Conservation (phyloP, 2,797 vertebrate genomes). For the Catharus ustulatus region DNA sequence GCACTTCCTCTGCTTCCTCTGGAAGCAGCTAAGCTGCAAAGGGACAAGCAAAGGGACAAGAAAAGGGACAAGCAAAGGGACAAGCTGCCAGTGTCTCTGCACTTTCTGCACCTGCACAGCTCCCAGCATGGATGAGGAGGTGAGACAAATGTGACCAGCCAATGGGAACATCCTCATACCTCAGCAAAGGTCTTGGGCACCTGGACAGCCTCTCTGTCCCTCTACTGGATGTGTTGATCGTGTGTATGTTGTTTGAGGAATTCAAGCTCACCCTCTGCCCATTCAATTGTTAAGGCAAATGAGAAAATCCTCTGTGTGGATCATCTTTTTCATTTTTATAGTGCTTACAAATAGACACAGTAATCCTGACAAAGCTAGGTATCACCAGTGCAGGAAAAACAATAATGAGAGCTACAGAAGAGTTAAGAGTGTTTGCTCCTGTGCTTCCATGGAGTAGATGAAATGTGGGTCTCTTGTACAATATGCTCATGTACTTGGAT, state of each 20-base stretch:
- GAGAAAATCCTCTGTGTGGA: neutral
- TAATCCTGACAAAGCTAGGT: neutral
- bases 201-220: neutral
- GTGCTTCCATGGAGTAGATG: neutral
- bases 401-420: neutral
- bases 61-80: neutral
- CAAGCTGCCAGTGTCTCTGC: neutral
- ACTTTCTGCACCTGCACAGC: neutral
- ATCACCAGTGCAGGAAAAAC: neutral
- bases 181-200: neutral
- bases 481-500: neutral
- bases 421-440: neutral
- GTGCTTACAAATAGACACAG: neutral
- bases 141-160: neutral
- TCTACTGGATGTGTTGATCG: neutral
- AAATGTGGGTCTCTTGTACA: conserved; percentile 20
- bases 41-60: neutral
- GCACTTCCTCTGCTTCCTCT: neutral
- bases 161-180: neutral
- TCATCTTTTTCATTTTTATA: neutral
- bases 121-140: neutral
- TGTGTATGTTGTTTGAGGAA: neutral
- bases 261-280: neutral
- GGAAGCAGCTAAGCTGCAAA: neutral
- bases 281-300: neutral